Conservation (phyloP, 1,140 invertebrate species). For the Ganaspis sp. region DNA sequence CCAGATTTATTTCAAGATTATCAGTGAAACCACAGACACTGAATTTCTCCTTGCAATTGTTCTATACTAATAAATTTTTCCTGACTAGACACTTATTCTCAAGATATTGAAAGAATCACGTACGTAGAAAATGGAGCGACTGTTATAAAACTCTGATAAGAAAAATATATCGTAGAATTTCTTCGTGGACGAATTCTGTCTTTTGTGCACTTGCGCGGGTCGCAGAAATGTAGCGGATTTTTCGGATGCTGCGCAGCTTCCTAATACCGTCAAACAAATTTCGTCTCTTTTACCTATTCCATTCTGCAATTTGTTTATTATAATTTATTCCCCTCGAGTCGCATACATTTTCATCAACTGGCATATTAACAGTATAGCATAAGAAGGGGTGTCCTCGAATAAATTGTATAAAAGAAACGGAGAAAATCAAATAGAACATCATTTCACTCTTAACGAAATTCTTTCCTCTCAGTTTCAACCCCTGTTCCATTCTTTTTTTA, state of each 20-base stretch:
- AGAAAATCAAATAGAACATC: conserved; percentile 2
- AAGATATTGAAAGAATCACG: conserved; percentile 1
- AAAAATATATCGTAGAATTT: background rate
- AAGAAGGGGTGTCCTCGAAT: background rate
- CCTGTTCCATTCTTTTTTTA: background rate
- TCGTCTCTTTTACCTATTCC: background rate
- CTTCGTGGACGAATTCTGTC: background rate
- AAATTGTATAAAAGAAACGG: background rate
- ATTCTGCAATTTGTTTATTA: background rate
- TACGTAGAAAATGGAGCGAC: background rate
- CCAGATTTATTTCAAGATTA: too few relatives aligned
- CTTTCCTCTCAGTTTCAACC: background rate
- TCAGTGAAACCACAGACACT: too few relatives aligned
- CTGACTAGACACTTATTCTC: background rate
- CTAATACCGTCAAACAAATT: background rate
- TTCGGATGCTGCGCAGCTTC: background rate
- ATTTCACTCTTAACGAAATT: conserved; percentile 2
- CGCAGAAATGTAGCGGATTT: background rate
- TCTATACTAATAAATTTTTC: background rate
- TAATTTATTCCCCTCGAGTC: too few relatives aligned
- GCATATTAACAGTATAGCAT: too few relatives aligned
- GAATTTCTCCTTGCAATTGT: too few relatives aligned
- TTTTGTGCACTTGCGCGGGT: conserved; percentile 22
- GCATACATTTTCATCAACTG: too few relatives aligned
- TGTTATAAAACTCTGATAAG: background rate